Base-by-base conservation (phyloP, 1,140 invertebrate species). In the Drosophila leontia region DNA sequence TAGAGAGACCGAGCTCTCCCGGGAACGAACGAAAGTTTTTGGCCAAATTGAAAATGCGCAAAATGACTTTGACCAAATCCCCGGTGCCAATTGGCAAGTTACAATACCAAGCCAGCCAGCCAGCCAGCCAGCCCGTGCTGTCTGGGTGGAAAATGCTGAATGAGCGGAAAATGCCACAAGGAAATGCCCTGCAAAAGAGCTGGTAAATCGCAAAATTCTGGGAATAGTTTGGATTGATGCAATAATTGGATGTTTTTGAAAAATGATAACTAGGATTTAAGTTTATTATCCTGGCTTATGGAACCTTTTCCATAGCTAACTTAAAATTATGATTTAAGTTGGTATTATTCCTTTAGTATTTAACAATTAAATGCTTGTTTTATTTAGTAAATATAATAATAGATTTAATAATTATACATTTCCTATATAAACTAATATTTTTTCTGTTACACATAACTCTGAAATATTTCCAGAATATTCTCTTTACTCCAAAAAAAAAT, bases 41-140 rank as follows among this genome's bases (percentile, higher is more conserved):
- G 84, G 58, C 80, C 80, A 87, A 87, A 87, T 87, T 87, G 83
- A 87, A 87, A 87, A 87, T 87, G 83, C 83, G 84, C 80, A 88
- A 87, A 87, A 88, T 88, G 83, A 88, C 83, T 87, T 87, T 87
- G 83, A 88, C 84, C 83, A 87, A 88, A 88, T 88, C 83, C 84
- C 71, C 62, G 71, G 85, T 80, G 80, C 84, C 83, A 77, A 88
- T 88, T 87, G 83, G 83, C 84, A 88, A 87, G 76, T 82, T 84
- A 82, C 83, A 80, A 83, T 76, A 58, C 69, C 58, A 32, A 7
- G 19, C 29, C 11, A 58, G 75, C 58, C 37, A 7, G 19, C 29
- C 11, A 11, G 35, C 41, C 41, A 60, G 69, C 61, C 32, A 7
- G 29, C 47, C 41, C 35, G 34, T 57, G 74, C 78, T 78, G 82